These are phyloP conservation scores for Drosophila sechellia DNA, from an alignment of 1,140 invertebrate genomes.

Conservation along the genomic window DNA sequence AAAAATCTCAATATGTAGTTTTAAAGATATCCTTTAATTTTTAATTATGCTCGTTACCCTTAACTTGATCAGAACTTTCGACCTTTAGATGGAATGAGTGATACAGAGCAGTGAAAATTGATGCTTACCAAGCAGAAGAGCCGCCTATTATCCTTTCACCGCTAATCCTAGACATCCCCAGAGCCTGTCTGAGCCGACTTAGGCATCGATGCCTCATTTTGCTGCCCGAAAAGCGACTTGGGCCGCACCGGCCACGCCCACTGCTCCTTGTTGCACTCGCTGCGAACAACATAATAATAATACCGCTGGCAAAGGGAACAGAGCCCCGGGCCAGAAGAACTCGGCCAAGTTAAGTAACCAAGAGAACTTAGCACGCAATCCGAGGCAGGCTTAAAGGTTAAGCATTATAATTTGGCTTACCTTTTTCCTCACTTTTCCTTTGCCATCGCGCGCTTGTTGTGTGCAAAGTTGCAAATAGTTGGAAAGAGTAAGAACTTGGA, in stretches of 20 bases:
- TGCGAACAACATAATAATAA: conserved; percentile 72
- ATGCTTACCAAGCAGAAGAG: conserved; percentile 7
- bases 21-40: no score
- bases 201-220: conserved; percentile 8
- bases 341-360: conserved; percentile 62
- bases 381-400: conserved; percentile 74
- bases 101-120: background rate
- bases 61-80: background rate
- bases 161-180: conserved; percentile 34
- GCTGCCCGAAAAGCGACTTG: conserved; percentile 7
- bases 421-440: conserved; percentile 33
- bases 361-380: conserved; percentile 78
- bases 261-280: conserved; percentile 38
- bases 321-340: conserved; percentile 27
- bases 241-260: conserved; percentile 26
- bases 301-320: conserved; percentile 45
- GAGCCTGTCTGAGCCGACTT: conserved; percentile 10
- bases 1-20: no score
- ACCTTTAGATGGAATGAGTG: background rate
- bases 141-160: conserved; percentile 40
- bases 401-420: conserved; percentile 80
- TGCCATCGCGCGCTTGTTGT: conserved; percentile 13
- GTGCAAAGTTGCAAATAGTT: conserved; percentile 70
- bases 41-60: no score
- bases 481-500: conserved; percentile 37